Conservation (phyloP, 2,888 invertebrate species). For the Cheilosia vernalis region DNA sequence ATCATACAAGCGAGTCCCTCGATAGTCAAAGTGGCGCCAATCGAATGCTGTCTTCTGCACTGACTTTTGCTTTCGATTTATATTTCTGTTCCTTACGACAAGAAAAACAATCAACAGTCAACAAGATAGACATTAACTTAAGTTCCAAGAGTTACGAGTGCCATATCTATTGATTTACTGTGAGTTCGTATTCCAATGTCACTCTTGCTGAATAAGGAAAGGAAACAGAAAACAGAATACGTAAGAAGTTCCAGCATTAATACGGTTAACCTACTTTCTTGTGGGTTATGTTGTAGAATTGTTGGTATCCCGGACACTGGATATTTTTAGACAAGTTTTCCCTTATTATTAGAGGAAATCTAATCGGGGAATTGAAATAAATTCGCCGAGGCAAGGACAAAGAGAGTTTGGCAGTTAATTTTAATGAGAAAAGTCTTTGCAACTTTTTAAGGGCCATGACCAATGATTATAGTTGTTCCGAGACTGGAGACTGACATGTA, state of each 20-base stretch:
- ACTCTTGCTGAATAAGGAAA: neutral
- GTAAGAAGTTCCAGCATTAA: slow-evolving; percentile 23
- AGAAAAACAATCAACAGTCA: neutral
- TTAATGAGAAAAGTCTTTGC: slow-evolving; percentile 41
- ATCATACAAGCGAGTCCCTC: no score
- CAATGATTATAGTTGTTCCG: slow-evolving; percentile 7
- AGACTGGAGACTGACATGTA: no score
- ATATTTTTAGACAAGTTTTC: slow-evolving; percentile 36
- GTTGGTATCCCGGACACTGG: neutral
- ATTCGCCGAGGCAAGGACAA: slow-evolving; percentile 28
- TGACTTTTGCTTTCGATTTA: neutral
- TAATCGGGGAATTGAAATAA: slow-evolving; percentile 28
- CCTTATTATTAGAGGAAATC: slow-evolving; percentile 15
- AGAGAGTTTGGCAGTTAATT: slow-evolving; percentile 39
- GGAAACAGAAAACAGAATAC: neutral
- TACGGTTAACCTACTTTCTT: slow-evolving; percentile 23
- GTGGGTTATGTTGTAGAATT: neutral
- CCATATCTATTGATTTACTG: slow-evolving; percentile 39
- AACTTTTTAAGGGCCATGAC: slow-evolving; percentile 26
- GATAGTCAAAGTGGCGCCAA: slow-evolving; percentile 18
- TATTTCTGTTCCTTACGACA: neutral
- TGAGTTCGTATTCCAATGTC: slow-evolving; percentile 24
- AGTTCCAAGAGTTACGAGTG: slow-evolving; percentile 6
- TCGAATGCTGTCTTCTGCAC: neutral
- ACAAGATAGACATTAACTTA: neutral